phyloP scores from a whole-genome alignment of 2,113 vertebrate species.

The Coptodon rendalli region DNA sequence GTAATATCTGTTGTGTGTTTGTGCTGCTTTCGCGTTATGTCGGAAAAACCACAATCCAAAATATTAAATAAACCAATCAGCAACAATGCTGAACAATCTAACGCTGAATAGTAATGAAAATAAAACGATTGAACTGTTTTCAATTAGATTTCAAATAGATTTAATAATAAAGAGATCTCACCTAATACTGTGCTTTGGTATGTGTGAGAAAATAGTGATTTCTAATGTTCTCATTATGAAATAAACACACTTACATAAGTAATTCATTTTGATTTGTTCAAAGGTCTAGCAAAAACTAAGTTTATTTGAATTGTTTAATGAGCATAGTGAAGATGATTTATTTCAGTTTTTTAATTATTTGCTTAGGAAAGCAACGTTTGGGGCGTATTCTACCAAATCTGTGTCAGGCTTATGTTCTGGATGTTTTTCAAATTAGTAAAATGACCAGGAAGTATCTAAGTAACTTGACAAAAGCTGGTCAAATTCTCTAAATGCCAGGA shows the following conservation, averaged over 20 bases:
- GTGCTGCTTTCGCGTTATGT: neutral
- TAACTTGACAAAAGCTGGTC: neutral
- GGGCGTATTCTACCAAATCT: neutral
- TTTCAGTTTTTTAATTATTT: neutral
- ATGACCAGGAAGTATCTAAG: rapidly evolving
- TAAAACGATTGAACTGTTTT: neutral
- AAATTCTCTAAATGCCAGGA: neutral
- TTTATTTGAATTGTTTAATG: neutral
- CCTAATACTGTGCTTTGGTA: neutral
- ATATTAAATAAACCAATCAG: too few relatives aligned
- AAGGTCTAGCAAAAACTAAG: rapidly evolving
- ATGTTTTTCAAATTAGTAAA: neutral
- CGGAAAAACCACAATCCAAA: neutral
- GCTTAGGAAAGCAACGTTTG: neutral
- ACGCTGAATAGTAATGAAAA: neutral
- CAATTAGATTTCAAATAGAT: neutral
- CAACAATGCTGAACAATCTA: neutral
- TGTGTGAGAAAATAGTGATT: neutral
- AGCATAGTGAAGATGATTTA: rapidly evolving
- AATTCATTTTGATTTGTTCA: neutral
- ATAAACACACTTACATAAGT: neutral
- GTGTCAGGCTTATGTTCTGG: neutral
- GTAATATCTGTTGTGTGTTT: constrained; percentile 16
- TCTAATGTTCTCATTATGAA: neutral
- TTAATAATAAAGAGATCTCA: neutral